Evolutionary conservation across 2,888 invertebrate species (phyloP), one percentile per base, ranked within the genome.

Genomic region (Patella pellucida): DNA sequence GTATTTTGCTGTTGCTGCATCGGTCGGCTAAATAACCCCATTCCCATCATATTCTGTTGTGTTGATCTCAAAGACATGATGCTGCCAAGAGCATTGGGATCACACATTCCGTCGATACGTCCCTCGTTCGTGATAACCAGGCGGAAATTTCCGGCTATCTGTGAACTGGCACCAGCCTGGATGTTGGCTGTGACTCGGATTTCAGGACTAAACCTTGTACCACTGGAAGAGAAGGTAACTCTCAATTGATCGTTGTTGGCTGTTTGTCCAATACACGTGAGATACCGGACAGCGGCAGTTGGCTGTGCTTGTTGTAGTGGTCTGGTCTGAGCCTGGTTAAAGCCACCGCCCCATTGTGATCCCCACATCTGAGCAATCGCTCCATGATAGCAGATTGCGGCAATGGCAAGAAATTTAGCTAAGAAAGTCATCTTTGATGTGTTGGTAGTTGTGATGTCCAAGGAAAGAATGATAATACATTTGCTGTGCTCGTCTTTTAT

Each of bases 211-310:
- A 41, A 41, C 41, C 7, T 41, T 12, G 19, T 62, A 19, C 23
- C 19, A 15, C 23, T 19, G 15, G 19, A 12, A 11, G 62, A 62
- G 62, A 62, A 62, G 62, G 62, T 62, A 7, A 62, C 62, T 62
- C 62, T 19, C 19, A 62, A 14, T 23, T 62, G 62, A 62, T 62
- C 62, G 62, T 62, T 62, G 62, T 62, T 62, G 62, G 62, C 62
- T 62, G 62, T 62, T 62, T 62, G 62, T 23, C 62, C 62, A 15
- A 62, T 62, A 16, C 62, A 62, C 19, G 62, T 62, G 12, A 62
- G 62, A 23, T 62, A 62, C 14, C 62, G 11, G 23, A 41, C 41
- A 41, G 41, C 41, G 1, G 41, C 41, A 41, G 41, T 9, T 41
- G 41, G 41, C 41, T 41, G 41, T 7, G 41, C 41, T 41, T 41